Conservation (phyloP, 2,797 vertebrate genomes). For the Myotis pilosus region DNA sequence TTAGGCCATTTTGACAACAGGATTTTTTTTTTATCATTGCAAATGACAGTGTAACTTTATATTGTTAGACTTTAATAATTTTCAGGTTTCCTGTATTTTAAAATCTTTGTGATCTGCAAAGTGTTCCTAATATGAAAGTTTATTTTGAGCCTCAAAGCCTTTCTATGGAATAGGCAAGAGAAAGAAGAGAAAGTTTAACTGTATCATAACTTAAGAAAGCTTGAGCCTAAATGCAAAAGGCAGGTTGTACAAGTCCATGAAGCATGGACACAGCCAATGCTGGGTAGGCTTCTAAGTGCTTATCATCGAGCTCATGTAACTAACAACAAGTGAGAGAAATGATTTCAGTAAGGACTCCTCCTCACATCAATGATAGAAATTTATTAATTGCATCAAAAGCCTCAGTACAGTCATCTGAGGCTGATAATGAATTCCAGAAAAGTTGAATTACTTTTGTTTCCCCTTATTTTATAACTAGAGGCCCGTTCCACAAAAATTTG, state of each 20-base stretch:
- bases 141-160: slow-evolving; percentile 8
- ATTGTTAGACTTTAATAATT: background rate
- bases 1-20: background rate
- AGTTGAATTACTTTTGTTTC: slow-evolving; percentile 66
- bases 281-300: background rate
- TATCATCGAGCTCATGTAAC: background rate
- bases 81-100: background rate
- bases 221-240: background rate
- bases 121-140: background rate
- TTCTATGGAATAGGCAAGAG: background rate
- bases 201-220: background rate
- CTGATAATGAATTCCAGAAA: slow-evolving; percentile 58
- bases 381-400: slow-evolving; percentile 57
- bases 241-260: background rate
- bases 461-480: slow-evolving; percentile 1
- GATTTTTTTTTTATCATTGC: background rate
- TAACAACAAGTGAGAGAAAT: background rate
- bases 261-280: background rate
- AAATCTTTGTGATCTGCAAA: background rate
- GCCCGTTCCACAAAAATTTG: too few species aligned
- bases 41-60: slow-evolving; percentile 19
- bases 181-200: background rate
- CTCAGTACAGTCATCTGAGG: slow-evolving; percentile 50
- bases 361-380: slow-evolving; percentile 55
- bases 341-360: slow-evolving; percentile 36